phyloP scores from a whole-genome alignment of 2,797 vertebrate species.

The Phataginus tetradactyla region DNA sequence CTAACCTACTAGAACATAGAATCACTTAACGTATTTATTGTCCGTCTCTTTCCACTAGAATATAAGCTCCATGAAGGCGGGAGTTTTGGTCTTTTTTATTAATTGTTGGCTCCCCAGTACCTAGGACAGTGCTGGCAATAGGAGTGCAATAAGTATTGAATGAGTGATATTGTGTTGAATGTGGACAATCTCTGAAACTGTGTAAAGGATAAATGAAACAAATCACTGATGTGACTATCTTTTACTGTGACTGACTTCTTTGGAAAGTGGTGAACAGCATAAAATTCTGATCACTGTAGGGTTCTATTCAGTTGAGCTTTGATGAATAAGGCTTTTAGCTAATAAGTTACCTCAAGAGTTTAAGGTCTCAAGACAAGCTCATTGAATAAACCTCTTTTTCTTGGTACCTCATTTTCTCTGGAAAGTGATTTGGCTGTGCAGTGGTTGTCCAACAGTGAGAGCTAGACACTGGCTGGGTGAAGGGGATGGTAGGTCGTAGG shows the following conservation, averaged over 20 bases:
- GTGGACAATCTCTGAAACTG: constrained; percentile 12
- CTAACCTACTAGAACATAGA: not conserved
- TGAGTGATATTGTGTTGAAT: constrained; percentile 47
- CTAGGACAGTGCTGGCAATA: not conserved
- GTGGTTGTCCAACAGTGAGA: constrained; percentile 11
- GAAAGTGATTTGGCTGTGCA: constrained; percentile 27
- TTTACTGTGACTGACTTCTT: constrained; percentile 54
- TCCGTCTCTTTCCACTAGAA: not conserved
- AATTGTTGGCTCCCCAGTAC: constrained; percentile 21
- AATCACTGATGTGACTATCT: not conserved
- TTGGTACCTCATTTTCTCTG: constrained; percentile 27
- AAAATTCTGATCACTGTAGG: constrained; percentile 55
- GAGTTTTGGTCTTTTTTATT: constrained; percentile 19
- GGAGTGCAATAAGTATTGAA: constrained; percentile 18
- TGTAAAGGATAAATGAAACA: constrained; percentile 46
- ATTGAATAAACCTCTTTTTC: constrained; percentile 16
- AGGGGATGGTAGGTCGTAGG: not conserved
- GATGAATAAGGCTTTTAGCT: constrained; percentile 51
- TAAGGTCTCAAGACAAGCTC: constrained; percentile 37
- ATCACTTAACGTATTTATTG: not conserved
- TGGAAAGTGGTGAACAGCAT: constrained; percentile 49
- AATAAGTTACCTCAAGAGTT: constrained; percentile 26
- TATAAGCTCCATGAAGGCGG: not conserved
- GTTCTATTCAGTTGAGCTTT: constrained; percentile 52
- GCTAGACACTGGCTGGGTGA: not conserved